phyloP scores from a whole-genome alignment of 2,113 vertebrate genomes.

The Fulica atra region DNA sequence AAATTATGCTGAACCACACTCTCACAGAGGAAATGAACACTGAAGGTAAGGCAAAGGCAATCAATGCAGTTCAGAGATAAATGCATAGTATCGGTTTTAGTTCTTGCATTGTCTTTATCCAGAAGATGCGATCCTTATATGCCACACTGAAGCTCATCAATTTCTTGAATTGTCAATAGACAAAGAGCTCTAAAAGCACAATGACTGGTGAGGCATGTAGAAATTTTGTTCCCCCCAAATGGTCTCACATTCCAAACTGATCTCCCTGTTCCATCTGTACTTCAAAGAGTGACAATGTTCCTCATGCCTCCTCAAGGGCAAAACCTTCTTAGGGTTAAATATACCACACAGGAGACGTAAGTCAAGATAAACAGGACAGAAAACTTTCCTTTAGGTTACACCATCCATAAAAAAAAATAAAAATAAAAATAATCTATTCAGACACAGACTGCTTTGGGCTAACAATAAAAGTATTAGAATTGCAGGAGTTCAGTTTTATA shows the following conservation, averaged over 20 bases:
- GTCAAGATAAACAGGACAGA: not conserved
- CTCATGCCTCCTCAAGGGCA: not conserved
- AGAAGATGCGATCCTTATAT: not conserved
- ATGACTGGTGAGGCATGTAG: not conserved
- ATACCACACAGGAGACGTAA: not conserved
- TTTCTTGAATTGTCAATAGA: not conserved
- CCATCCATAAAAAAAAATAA: not conserved
- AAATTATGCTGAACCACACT: not conserved
- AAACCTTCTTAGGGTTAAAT: not conserved
- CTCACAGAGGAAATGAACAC: not conserved
- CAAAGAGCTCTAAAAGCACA: not conserved
- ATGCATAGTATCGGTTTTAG: not conserved
- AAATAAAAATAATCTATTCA: not conserved
- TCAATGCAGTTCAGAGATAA: not conserved
- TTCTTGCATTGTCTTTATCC: not conserved
- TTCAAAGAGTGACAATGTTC: not conserved
- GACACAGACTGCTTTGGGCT: not conserved
- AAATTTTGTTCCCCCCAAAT: not conserved
- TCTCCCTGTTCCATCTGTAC: accelerated
- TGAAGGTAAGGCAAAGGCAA: not conserved
- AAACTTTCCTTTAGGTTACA: not conserved
- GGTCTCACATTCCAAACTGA: not conserved
- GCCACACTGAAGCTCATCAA: not conserved
- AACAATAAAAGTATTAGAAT: not conserved
- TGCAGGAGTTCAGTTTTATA: not conserved